phyloP scores from a whole-genome alignment of 2,797 vertebrate genomes.

The Anabas testudineus region DNA sequence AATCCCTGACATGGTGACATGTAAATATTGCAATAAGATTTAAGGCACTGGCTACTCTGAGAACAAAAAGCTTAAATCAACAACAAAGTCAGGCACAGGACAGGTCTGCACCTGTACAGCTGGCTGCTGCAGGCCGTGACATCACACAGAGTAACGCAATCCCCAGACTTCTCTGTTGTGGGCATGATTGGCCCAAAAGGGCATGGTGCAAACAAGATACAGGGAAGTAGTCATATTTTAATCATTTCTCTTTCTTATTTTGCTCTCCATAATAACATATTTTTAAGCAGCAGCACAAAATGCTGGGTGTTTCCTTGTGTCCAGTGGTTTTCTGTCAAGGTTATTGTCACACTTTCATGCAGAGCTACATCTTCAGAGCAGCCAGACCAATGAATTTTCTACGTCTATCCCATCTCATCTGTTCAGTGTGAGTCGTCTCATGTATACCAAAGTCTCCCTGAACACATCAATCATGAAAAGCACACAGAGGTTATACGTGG shows the following conservation, averaged over 20 bases:
- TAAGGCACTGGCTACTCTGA: conserved; percentile 40
- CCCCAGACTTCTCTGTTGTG: conserved; percentile 41
- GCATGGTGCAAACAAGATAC: conserved; percentile 7
- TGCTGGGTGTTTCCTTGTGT: conserved; percentile 16
- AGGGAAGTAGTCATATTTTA: not conserved
- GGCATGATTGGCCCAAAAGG: conserved; percentile 31
- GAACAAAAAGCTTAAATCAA: conserved; percentile 72
- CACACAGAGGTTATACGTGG: conserved; percentile 41
- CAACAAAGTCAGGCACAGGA: conserved; percentile 60
- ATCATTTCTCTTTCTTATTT: conserved; percentile 6
- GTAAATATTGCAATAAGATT: conserved; percentile 58
- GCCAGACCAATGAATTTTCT: conserved; percentile 57
- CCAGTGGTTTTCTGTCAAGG: conserved; percentile 46
- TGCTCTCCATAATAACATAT: not conserved
- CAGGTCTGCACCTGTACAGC: conserved; percentile 71
- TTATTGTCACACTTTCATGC: conserved; percentile 48
- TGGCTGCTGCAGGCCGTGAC: conserved; percentile 60
- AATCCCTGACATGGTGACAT: conserved; percentile 37
- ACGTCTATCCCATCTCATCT: conserved; percentile 55
- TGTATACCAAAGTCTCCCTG: conserved; percentile 53
- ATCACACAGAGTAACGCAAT: conserved; percentile 56
- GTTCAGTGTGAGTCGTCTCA: conserved; percentile 62
- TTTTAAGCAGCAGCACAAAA: conserved; percentile 28
- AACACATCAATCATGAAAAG: conserved; percentile 54
- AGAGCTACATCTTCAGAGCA: conserved; percentile 46